Base-by-base conservation (phyloP, 2,113 vertebrate genomes). In the Cyrtonyx montezumae region DNA sequence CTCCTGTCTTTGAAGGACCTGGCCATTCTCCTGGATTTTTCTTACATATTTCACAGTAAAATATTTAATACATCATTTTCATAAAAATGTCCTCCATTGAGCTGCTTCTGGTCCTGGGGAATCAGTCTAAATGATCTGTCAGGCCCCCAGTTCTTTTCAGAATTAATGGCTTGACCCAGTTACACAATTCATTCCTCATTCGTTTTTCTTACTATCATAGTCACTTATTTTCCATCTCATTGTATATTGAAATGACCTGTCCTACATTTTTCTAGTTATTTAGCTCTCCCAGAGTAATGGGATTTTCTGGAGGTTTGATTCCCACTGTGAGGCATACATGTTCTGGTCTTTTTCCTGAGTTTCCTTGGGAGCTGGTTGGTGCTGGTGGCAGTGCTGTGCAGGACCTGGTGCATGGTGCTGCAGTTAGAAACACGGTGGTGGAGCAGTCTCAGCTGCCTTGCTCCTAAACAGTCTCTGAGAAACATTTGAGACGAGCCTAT, bases 121-220 rank as follows among this genome's bases (percentile, higher is more conserved):
- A 23, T 93, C 36, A 36, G 13, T 61, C 42, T 62, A 13, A 91
- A 46, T 82, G 76, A 74, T 63, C 67, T 10, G 75, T n/a, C 32
- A 59, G 34, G 9, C 19, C 79, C 15, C 25, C 1, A 1, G 37
- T 70, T 82, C 23, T 84, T 84, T 87, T 93, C 59, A 55, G 71
- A 93, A 87, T 53, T 84, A 83, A 90, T 63, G 46, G 22, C 74
- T 84, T 92, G 91, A 77, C 87, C 67, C 70, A 74, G 63, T 88
- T 87, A 49, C 17, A 46, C 70, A 73, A 42, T 76, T 84, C 28
- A 79, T 93, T 73, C 34, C 28, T 93, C 49, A 28, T 45, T 74
- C 1, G 6, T 74, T 93, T 92, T 92, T 77, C 42, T 53, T 49
- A 37, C 25, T 62, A 77, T 73, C 46, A 49, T 89, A 68, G 59